Evolutionary conservation across 2,888 invertebrate genomes (phyloP).

Genomic region (Orthosia gracilis): DNA sequence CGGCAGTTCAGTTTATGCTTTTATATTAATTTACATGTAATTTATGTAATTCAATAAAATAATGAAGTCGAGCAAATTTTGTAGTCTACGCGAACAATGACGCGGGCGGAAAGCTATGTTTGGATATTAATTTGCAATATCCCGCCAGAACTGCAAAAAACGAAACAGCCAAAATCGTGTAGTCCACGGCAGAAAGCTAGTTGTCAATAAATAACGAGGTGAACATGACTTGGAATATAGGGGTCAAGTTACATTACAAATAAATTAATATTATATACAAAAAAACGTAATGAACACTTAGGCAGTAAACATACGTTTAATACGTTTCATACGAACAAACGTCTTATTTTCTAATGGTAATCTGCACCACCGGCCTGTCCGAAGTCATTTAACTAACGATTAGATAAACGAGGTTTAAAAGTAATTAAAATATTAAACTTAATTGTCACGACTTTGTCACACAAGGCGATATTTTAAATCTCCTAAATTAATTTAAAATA

Average conservation of each 20-base stretch:
- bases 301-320: constrained; percentile 83
- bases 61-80: too few species aligned
- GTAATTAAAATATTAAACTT: constrained; percentile 40
- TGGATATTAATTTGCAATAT: too few species aligned
- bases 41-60: too few species aligned
- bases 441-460: constrained; percentile 44
- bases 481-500: constrained; percentile 3
- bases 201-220: too few species aligned
- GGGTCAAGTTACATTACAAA: constrained; percentile 12
- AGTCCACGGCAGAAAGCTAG: too few species aligned
- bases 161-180: too few species aligned
- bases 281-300: constrained; percentile 81
- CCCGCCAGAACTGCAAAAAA: too few species aligned
- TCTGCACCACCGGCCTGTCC: constrained; percentile 91
- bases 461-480: background rate
- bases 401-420: constrained; percentile 43
- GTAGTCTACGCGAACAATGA: too few species aligned
- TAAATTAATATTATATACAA: constrained; percentile 59
- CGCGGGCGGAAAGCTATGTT: too few species aligned
- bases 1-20: too few species aligned
- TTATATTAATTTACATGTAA: too few species aligned
- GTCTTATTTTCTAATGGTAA: constrained; percentile 87
- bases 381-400: constrained; percentile 64
- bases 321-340: too few species aligned
- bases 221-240: background rate